phyloP scores from a whole-genome alignment of 2,888 invertebrate species.

The Andrena minutula region DNA sequence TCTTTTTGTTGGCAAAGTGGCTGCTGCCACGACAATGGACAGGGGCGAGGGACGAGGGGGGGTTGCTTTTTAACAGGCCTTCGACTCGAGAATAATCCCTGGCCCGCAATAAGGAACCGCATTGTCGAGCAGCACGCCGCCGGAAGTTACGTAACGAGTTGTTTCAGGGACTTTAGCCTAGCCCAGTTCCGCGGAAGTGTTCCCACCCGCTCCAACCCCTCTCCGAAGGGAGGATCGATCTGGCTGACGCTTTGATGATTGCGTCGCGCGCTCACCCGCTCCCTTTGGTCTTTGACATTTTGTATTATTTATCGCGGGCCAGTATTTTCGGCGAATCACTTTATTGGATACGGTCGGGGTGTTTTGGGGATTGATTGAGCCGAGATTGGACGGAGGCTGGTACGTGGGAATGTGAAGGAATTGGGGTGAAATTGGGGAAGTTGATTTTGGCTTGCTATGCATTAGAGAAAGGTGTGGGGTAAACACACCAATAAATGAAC shows the following conservation, averaged over 20 bases:
- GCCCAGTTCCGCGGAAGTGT: slow-evolving; percentile 56
- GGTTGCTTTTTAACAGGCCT: slow-evolving; percentile 22
- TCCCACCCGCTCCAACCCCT: slow-evolving; percentile 25
- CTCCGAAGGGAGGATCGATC: slow-evolving; percentile 40
- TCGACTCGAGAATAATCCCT: slow-evolving; percentile 26
- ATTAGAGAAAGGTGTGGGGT: background rate
- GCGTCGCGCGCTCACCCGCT: slow-evolving; percentile 34
- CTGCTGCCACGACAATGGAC: background rate
- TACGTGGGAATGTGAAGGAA: background rate
- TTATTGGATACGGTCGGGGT: slow-evolving; percentile 3
- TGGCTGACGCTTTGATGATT: slow-evolving; percentile 48
- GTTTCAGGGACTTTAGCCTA: slow-evolving; percentile 61
- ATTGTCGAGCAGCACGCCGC: slow-evolving; percentile 44
- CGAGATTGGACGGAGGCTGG: background rate
- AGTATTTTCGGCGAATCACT: slow-evolving; percentile 29
- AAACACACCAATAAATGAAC: no score
- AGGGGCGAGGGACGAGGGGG: background rate
- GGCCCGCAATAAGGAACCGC: slow-evolving; percentile 51
- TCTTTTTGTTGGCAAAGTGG: slow-evolving; percentile 1
- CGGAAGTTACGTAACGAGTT: slow-evolving; percentile 64
- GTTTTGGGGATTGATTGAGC: background rate
- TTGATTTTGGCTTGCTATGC: background rate
- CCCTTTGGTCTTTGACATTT: slow-evolving; percentile 34
- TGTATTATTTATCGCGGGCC: slow-evolving; percentile 29
- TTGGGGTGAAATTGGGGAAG: background rate